These are phyloP conservation scores for Empidonax alnorum DNA, from an alignment of 2,113 vertebrate genomes.

Conservation along the genomic window DNA sequence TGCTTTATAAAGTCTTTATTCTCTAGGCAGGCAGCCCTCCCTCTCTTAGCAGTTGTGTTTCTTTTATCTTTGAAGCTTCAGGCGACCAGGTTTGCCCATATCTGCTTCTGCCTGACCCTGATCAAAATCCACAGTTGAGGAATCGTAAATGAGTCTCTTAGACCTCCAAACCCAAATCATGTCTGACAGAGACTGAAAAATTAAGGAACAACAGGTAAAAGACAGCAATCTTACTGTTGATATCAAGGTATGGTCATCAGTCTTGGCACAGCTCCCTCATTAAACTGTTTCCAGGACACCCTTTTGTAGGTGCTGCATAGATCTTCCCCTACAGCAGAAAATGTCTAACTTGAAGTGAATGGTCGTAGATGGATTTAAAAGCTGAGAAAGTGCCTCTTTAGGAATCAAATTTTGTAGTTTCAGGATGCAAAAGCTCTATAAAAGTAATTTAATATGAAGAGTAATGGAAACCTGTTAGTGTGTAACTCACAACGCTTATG, in stretches of 20 bases:
- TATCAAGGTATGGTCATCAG: background rate
- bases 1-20: background rate
- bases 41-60: background rate
- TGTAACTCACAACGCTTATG: background rate
- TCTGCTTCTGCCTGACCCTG: background rate
- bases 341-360: background rate
- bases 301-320: background rate
- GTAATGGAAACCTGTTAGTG: background rate
- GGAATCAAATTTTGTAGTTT: background rate
- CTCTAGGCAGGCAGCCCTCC: background rate
- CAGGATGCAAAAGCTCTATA: background rate
- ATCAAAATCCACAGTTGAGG: background rate
- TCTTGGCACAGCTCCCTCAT: background rate
- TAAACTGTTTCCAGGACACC: background rate
- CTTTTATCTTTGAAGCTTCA: slow-evolving; percentile 1
- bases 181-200: background rate
- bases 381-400: background rate
- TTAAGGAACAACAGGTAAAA: background rate
- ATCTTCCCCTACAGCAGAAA: background rate
- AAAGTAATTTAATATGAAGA: background rate
- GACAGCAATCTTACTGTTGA: background rate
- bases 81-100: background rate
- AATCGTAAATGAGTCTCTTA: background rate
- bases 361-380: background rate
- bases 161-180: background rate